Evolutionary conservation across 2,797 vertebrate genomes (phyloP), one percentile per base, ranked within the genome.

Genomic region (Lepidocolaptes lacrymiger): DNA sequence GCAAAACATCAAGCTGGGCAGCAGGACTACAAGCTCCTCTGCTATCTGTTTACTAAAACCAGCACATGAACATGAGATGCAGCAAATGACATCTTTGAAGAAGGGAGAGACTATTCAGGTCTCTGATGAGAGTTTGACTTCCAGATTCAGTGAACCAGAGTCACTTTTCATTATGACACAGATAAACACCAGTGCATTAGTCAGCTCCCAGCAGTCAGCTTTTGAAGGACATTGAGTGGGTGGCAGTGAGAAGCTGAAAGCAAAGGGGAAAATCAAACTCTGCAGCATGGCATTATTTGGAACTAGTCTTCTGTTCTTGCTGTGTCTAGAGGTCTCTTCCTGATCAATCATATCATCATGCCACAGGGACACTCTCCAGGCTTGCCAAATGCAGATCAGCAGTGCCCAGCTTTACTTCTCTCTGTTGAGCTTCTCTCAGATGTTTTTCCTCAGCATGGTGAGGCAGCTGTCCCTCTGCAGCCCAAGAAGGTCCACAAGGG

Each of bases 221-320:
- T 84, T 74, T 54, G 75, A 96, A 93, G 87, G 96, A 91, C 89
- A 61, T 9, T 13, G 85, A 95, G 93, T 94, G 87, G 89, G 95
- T 37, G 87, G 82, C 87, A 92, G 44, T 58, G 61, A 79, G 92
- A 87, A 83, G 37, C 71, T 92, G 74, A 95, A 92, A 89, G 68
- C 56, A 49, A 83, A 37, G 61, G 32, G 14, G 78, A 79, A 85
- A 79, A 62, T 76, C 63, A 85, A 30, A 30, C 28, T 69, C 39
- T 91, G 75, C 41, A 43, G 39, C 37, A 4, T 4, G 52, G 34
- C 21, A 80, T 69, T 88, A 49, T 74, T 54, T 91, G 72, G 72
- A 89, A 41, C 26, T 68, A 48, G 28, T 77, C 16, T 82, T 82
- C 63, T 56, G 2, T 24, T 67, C 74, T 41, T 24, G 74, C 16